Conservation (phyloP, 2,888 invertebrate genomes). For the Lymantria dispar region DNA sequence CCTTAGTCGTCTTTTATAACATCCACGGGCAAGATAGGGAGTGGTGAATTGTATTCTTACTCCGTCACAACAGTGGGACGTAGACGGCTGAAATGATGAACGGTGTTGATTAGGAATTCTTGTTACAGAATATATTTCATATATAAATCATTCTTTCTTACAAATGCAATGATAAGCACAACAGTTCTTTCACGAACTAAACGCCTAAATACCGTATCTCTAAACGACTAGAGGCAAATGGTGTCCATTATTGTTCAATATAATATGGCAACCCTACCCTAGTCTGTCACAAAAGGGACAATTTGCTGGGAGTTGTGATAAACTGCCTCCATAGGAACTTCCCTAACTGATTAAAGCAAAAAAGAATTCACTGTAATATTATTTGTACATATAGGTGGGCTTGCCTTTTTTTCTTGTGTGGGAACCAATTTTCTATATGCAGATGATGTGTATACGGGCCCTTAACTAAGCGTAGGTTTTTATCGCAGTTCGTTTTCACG, state of each 20-base stretch:
- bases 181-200: slow-evolving; percentile 1
- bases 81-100: too few relatives aligned
- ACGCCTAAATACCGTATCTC: slow-evolving; percentile 10
- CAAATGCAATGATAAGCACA: slow-evolving; percentile 6
- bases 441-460: slow-evolving; percentile 9
- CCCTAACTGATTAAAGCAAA: slow-evolving; percentile 58
- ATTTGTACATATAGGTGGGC: slow-evolving; percentile 16
- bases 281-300: slow-evolving; percentile 50
- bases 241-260: slow-evolving; percentile 10
- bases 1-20: too few relatives aligned
- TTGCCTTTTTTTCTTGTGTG: slow-evolving; percentile 3
- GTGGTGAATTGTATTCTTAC: too few relatives aligned
- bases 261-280: slow-evolving; percentile 33
- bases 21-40: too few relatives aligned
- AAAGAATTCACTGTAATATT: slow-evolving; percentile 46
- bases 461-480: slow-evolving; percentile 9
- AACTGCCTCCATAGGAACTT: slow-evolving; percentile 52
- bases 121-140: too few relatives aligned
- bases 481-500: slow-evolving; percentile 3
- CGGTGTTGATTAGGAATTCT: too few relatives aligned
- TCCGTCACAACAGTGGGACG: too few relatives aligned
- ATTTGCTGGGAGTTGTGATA: slow-evolving; percentile 56
- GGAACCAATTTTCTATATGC: slow-evolving; percentile 7
- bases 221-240: slow-evolving; percentile 14
- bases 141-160: too few relatives aligned